Conservation (phyloP, 2,113 vertebrate genomes). For the Onychostruthus taczanowskii region DNA sequence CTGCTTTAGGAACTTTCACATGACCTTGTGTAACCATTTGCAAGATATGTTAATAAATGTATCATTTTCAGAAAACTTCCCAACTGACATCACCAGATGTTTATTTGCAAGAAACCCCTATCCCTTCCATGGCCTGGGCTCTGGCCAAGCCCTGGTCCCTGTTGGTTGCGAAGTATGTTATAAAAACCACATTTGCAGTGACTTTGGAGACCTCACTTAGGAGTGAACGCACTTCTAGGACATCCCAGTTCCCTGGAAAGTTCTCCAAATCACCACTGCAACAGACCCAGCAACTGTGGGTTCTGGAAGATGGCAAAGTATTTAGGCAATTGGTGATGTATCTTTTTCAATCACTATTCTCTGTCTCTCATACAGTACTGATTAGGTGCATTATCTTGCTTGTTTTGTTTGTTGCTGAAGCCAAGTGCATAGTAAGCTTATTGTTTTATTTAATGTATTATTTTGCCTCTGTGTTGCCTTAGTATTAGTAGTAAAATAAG, state of each 20-base stretch:
- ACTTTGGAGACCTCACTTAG: not conserved
- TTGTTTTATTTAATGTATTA: not conserved
- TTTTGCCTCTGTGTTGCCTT: not conserved
- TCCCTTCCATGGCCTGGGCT: not conserved
- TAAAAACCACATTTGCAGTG: not conserved
- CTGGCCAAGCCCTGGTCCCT: not conserved
- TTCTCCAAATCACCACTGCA: not conserved
- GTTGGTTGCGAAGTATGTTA: not conserved
- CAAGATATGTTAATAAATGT: not conserved
- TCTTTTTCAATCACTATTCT: not conserved
- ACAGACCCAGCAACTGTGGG: fast-evolving
- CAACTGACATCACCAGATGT: not conserved
- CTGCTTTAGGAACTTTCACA: not conserved
- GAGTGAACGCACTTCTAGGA: not conserved
- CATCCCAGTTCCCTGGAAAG: not conserved
- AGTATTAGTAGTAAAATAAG: not conserved
- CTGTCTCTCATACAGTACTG: not conserved
- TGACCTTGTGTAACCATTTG: not conserved
- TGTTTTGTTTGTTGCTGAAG: not conserved
- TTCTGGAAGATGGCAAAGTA: not conserved
- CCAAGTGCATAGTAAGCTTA: not conserved
- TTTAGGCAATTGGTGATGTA: not conserved
- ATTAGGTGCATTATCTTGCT: not conserved
- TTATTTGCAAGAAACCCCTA: not conserved
- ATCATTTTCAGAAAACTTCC: not conserved